Conservation (phyloP, 2,797 vertebrate species). For the Aulostomus chinensis region DNA sequence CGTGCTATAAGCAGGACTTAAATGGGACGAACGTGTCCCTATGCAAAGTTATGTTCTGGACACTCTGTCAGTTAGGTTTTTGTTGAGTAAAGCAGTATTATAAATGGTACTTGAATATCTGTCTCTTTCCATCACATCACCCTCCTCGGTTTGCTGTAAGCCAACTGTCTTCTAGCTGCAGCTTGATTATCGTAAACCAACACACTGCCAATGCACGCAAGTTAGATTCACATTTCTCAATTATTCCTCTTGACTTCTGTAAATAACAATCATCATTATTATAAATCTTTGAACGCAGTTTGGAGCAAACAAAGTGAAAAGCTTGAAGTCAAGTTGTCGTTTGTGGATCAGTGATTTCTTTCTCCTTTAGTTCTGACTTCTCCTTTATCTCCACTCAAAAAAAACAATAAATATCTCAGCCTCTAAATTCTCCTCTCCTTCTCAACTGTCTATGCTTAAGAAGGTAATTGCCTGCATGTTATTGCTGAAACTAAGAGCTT, state of each 20-base stretch:
- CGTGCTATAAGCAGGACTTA: too few species aligned
- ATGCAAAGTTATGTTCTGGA: too few species aligned
- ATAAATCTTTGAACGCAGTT: not conserved
- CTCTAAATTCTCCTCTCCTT: conserved; percentile 25
- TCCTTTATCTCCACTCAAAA: conserved; percentile 9
- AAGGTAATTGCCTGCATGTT: conserved; percentile 47
- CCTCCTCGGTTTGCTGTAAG: too few species aligned
- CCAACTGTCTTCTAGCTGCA: too few species aligned
- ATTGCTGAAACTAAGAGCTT: conserved; percentile 18
- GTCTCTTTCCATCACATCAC: too few species aligned
- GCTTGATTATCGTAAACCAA: too few species aligned
- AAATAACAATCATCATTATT: not conserved
- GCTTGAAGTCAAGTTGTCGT: not conserved
- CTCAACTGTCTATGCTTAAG: conserved; percentile 8
- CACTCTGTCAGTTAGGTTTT: too few species aligned
- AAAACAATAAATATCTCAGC: conserved; percentile 24
- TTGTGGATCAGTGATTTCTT: not conserved
- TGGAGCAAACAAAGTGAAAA: not conserved
- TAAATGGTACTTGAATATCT: too few species aligned
- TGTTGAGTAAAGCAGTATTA: too few species aligned
- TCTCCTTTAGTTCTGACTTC: conserved; percentile 6
- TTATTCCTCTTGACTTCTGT: not conserved
- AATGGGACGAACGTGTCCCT: too few species aligned
- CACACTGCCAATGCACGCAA: too few species aligned
- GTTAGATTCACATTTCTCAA: too few species aligned